Percentiles rank a stretch among this genome's conserved stretches.
Conservation (phyloP, 2,797 vertebrate genomes). For the Onychomys leucogaster region DNA sequence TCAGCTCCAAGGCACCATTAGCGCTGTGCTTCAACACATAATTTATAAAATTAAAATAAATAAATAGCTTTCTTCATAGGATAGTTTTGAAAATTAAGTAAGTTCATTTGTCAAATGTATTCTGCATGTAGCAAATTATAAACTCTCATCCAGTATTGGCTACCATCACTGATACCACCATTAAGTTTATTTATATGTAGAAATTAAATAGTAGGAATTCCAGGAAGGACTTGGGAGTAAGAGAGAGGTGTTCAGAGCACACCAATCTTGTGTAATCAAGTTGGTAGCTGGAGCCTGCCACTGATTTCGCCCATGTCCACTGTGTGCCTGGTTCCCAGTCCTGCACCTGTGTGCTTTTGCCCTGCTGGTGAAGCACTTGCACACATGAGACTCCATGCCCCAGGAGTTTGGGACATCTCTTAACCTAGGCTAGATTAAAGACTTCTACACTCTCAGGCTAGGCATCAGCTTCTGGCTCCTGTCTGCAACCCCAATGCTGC, state of each 20-base stretch:
- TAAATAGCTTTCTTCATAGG: not conserved
- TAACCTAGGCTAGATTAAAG: not conserved
- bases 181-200: not conserved
- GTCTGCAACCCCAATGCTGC: not conserved
- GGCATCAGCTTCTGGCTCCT: not conserved
- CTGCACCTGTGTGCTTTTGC: not conserved
- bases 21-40: not conserved
- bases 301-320: rapidly evolving
- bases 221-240: not conserved
- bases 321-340: not conserved
- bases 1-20: not conserved
- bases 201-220: not conserved
- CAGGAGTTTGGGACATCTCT: not conserved
- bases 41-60: not conserved
- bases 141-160: not conserved
- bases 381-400: not conserved
- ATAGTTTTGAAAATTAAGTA: not conserved
- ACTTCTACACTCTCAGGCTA: not conserved
- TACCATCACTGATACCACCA: not conserved
- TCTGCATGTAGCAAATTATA: not conserved
- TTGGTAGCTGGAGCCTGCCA: not conserved
- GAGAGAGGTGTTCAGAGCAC: not conserved
- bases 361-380: not conserved
- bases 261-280: not conserved
- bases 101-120: not conserved